Evolutionary conservation across 2,888 invertebrate species (phyloP).

Genomic region (Ariolimax columbianus): DNA sequence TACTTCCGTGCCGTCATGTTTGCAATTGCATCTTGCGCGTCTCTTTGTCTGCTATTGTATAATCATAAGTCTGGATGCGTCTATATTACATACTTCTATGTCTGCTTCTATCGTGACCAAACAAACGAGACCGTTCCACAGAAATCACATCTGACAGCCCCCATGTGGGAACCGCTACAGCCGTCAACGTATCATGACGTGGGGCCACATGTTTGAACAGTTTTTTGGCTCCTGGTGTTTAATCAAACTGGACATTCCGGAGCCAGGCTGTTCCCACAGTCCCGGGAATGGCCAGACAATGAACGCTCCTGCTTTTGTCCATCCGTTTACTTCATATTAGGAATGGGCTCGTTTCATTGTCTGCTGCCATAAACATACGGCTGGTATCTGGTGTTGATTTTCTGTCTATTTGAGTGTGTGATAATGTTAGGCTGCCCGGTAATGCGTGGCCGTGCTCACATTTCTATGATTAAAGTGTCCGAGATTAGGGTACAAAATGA

Average conservation of each 20-base stretch:
- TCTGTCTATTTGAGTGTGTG: not conserved
- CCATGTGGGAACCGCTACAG: not conserved
- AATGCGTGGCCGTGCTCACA: not conserved
- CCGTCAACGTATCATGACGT: not conserved
- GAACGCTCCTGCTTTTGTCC: not conserved
- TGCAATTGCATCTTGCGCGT: too few species aligned
- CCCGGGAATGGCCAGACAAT: not conserved
- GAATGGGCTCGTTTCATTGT: not conserved
- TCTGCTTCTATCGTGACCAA: not conserved
- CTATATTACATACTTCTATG: not conserved
- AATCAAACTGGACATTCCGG: not conserved
- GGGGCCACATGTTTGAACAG: not conserved
- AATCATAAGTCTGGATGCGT: not conserved
- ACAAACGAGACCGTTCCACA: not conserved
- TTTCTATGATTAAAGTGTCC: not conserved
- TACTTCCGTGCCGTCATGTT: too few species aligned
- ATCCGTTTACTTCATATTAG: not conserved
- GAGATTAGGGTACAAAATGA: not conserved
- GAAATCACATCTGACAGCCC: too few species aligned
- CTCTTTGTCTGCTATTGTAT: too few species aligned
- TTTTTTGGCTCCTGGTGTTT: not conserved
- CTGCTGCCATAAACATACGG: not conserved
- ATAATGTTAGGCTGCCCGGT: not conserved
- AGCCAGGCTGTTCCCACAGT: not conserved
- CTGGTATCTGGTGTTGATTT: constrained; percentile 12